Percentiles rank a stretch among this genome's conserved stretches.
phyloP scores from a whole-genome alignment of 2,797 vertebrate species.

The Triplophysa bombifrons region DNA sequence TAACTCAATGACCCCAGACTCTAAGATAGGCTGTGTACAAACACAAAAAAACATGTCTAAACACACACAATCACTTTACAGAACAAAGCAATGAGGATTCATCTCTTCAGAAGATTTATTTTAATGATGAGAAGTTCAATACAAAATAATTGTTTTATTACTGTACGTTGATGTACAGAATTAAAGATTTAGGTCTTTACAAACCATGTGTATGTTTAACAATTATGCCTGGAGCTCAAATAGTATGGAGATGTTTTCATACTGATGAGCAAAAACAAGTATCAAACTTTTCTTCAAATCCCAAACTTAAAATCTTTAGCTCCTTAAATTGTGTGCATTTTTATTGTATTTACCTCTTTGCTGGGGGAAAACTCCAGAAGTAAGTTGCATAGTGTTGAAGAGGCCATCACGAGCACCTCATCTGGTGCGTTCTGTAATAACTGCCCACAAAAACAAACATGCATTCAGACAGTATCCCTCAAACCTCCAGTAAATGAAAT shows the following conservation, averaged over 20 bases:
- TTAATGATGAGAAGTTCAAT: not conserved
- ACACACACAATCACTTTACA: slow-evolving; percentile 4
- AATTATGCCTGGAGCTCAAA: too few relatives aligned
- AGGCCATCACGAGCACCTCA: slow-evolving; percentile 96
- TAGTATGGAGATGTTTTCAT: too few relatives aligned
- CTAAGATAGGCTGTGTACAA: slow-evolving; percentile 91
- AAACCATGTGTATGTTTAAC: too few relatives aligned
- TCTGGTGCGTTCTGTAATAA: slow-evolving; percentile 97
- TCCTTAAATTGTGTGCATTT: too few relatives aligned
- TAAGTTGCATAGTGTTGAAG: slow-evolving; percentile 98
- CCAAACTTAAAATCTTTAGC: too few relatives aligned
- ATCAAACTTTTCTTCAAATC: too few relatives aligned
- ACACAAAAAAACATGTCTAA: not conserved
- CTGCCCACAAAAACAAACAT: slow-evolving; percentile 68
- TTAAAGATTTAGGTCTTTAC: too few relatives aligned
- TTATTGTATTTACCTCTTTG: slow-evolving; percentile 86
- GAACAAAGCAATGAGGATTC: not conserved
- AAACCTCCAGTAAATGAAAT: not conserved
- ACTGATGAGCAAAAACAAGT: too few relatives aligned
- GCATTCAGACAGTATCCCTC: not conserved
- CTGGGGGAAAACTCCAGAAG: slow-evolving; percentile 99
- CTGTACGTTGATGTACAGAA: too few relatives aligned
- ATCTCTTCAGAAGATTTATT: not conserved
- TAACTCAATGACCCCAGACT: slow-evolving; percentile 96
- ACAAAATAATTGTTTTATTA: not conserved